Evolutionary conservation across 1,140 invertebrate species (phyloP).

Genomic region (Eciton burchellii): DNA sequence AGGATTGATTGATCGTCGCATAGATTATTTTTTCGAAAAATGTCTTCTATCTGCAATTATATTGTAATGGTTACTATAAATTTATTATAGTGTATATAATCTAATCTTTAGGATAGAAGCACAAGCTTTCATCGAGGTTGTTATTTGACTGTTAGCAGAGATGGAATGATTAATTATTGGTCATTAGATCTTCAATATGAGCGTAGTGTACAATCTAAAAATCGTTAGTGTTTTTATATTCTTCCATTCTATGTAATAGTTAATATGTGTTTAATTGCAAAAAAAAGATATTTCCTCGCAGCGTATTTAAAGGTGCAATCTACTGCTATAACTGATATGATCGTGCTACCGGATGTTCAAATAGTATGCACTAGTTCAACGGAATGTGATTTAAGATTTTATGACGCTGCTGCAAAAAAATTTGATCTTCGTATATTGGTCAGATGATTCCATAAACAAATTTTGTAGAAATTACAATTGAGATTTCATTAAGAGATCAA

Average conservation of each 20-base stretch:
- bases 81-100: neutral
- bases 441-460: neutral
- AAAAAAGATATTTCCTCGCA: constrained; percentile 66
- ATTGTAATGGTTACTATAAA: neutral
- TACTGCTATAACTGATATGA: constrained; percentile 89
- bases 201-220: constrained; percentile 86
- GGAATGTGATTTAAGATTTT: constrained; percentile 90
- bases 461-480: constrained; percentile 29
- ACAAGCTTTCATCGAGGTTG: constrained; percentile 87
- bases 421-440: constrained; percentile 88
- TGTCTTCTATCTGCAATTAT: neutral
- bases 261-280: too few species aligned
- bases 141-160: constrained; percentile 89
- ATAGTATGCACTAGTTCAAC: constrained; percentile 89
- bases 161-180: constrained; percentile 91
- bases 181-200: constrained; percentile 88
- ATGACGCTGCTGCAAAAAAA: constrained; percentile 89
- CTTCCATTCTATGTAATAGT: too few species aligned
- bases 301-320: constrained; percentile 85
- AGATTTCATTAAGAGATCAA: too few species aligned
- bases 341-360: constrained; percentile 89
- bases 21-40: neutral
- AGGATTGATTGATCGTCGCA: too few species aligned
- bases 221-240: constrained; percentile 86
- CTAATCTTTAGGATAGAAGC: constrained; percentile 82